Evolutionary conservation across 2,113 vertebrate species (phyloP).

Genomic region (Ictidomys tridecemlineatus): DNA sequence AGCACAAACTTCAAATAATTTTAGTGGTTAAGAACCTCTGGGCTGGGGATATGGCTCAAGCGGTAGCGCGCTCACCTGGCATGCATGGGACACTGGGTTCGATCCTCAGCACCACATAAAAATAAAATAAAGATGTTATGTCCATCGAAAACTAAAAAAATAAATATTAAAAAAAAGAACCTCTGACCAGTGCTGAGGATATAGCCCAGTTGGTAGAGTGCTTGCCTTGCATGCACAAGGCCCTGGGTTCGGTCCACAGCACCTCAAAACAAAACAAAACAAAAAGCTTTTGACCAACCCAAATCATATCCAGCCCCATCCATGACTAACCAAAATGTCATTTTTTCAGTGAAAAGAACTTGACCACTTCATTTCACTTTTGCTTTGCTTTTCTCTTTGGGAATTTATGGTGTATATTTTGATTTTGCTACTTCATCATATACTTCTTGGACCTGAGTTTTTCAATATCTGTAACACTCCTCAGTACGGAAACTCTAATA

Average conservation of each 20-base stretch:
- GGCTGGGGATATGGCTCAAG: too few relatives aligned
- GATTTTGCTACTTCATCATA: not conserved
- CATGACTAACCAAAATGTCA: not conserved
- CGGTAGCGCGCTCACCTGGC: too few relatives aligned
- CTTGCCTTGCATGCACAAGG: too few relatives aligned
- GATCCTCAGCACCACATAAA: too few relatives aligned
- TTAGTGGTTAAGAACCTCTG: not conserved
- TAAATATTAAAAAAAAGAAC: not conserved
- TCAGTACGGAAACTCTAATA: not conserved
- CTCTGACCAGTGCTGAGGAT: too few relatives aligned
- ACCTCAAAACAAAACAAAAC: too few relatives aligned
- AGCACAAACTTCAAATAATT: not conserved
- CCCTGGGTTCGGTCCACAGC: too few relatives aligned
- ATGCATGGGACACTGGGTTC: accelerated
- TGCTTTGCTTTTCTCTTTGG: not conserved
- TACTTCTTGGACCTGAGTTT: not conserved
- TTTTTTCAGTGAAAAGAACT: not conserved
- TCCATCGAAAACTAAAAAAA: too few relatives aligned
- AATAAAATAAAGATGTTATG: too few relatives aligned
- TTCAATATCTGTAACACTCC: not conserved
- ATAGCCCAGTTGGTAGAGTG: too few relatives aligned
- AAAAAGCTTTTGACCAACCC: not conserved
- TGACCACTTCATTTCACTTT: not conserved
- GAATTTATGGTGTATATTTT: not conserved
- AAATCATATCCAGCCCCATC: not conserved